Evolutionary conservation across 64 coral and sea anemone genomes (phyloP), one percentile per base, ranked within the genome.

Genomic region (Montipora capricornis): DNA sequence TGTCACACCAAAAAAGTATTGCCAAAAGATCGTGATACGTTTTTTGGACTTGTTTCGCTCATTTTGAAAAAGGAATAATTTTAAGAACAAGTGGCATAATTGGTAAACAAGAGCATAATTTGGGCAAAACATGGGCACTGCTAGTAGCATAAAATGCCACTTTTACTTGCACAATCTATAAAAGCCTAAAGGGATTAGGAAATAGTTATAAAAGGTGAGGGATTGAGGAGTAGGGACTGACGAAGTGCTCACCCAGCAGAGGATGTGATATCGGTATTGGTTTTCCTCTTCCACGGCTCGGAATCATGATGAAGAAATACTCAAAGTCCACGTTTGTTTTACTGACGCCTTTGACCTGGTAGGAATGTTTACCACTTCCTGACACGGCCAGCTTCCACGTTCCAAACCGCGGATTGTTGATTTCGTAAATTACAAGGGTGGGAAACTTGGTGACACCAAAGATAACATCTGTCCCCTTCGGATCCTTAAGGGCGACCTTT

Each of bases 241-340:
- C 53, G 53, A 8, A 11, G 11, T 11, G n/a, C 92, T 87, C 14
- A 94, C 92, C 92, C 17, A 79, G 73, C 1, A 94, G 29, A 44
- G 85, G 92, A 52, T 94, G 92, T 15, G 67, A 57, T 11, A 94
- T 69, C 2, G 92, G 85, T 81, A 94, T 74, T n/a, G 92, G 92
- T 4, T 47, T 67, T 19, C 29, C 79, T 5, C 16, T 11, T 17
- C 86, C 77, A 52, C 68, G 17, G 20, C 15, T 49, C 74, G 92
- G 76, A 55, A 94, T 73, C 60, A 88, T 77, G 19, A 94, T 77
- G 48, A 88, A 94, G 53, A 89, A 94, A 64, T 89, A 80, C 52
- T 87, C 92, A 55, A 94, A 94, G 68, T 94, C 92, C 13, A 94
- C 55, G 44, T 94, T 94, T 44, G 76, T 82, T 88, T 68, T 80